phyloP scores from a whole-genome alignment of 2,888 invertebrate genomes.

The Poecilus cupreus region DNA sequence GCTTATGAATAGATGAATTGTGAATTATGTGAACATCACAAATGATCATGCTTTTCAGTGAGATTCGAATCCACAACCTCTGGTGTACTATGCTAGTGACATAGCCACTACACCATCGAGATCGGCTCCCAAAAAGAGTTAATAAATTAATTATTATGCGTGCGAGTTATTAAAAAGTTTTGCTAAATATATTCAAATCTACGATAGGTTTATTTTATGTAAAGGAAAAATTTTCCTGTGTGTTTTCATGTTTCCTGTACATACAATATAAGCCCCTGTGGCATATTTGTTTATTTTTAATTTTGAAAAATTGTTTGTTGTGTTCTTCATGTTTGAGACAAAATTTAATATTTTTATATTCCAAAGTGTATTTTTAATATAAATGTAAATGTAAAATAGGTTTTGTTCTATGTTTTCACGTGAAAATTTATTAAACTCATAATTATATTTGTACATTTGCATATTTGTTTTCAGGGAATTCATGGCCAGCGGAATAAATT shows the following conservation, averaged over 20 bases:
- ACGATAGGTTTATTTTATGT: too few species aligned
- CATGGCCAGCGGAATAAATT: neutral
- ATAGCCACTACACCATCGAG: too few species aligned
- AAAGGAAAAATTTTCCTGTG: neutral
- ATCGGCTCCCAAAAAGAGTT: too few species aligned
- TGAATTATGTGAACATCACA: too few species aligned
- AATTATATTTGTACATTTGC: neutral
- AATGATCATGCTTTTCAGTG: too few species aligned
- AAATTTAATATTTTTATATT: neutral
- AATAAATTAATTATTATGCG: too few species aligned
- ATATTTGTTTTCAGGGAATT: neutral
- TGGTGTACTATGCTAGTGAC: too few species aligned
- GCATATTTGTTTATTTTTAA: neutral
- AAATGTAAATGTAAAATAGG: neutral
- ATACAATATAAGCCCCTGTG: neutral
- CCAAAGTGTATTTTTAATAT: neutral
- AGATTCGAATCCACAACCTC: too few species aligned
- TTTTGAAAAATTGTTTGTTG: neutral
- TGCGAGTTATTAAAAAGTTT: too few species aligned
- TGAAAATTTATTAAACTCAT: neutral
- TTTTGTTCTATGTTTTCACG: neutral
- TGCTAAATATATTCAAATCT: too few species aligned
- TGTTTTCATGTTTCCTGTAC: too few species aligned
- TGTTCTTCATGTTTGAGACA: neutral
- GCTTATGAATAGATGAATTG: too few species aligned